Percentiles rank a stretch among this genome's conserved stretches.
phyloP scores from a whole-genome alignment of 2,888 invertebrate genomes.

The Geotrupes spiniger region DNA sequence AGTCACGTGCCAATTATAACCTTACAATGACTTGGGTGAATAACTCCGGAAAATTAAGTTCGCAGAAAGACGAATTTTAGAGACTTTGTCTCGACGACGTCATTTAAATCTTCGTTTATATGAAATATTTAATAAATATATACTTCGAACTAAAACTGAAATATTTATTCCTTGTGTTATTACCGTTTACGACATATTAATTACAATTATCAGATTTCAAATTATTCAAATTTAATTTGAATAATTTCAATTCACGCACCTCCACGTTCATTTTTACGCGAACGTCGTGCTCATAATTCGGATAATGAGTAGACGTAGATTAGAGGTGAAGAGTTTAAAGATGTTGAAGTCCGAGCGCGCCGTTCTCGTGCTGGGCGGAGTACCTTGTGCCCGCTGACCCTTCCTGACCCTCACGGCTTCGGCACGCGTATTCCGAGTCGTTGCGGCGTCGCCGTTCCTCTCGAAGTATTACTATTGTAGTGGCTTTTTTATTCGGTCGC shows the following conservation, averaged over 20 bases:
- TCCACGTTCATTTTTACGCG: no score
- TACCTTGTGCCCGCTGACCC: constrained; percentile 34
- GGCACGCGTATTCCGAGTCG: constrained; percentile 34
- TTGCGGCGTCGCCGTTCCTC: background rate
- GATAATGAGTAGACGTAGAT: constrained; percentile 19
- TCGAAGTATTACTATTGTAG: constrained; percentile 3
- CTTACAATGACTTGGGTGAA: constrained; percentile 12
- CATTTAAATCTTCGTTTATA: no score
- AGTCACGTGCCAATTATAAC: constrained; percentile 31
- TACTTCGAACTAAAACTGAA: no score
- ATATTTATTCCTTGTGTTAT: no score
- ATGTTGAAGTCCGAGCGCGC: constrained; percentile 18
- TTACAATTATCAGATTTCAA: no score
- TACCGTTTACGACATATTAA: no score
- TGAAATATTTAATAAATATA: no score
- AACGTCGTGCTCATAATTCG: constrained; percentile 14
- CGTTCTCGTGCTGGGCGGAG: constrained; percentile 25
- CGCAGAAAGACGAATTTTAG: no score
- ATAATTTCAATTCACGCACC: constrained; percentile 2
- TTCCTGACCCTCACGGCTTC: constrained; percentile 33
- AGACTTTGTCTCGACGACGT: no score
- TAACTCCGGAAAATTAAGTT: no score
- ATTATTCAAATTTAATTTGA: no score
- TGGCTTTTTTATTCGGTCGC: constrained; percentile 6
- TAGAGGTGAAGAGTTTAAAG: constrained; percentile 22